Conservation (phyloP, 1,140 invertebrate species). For the Triops longicaudatus region DNA sequence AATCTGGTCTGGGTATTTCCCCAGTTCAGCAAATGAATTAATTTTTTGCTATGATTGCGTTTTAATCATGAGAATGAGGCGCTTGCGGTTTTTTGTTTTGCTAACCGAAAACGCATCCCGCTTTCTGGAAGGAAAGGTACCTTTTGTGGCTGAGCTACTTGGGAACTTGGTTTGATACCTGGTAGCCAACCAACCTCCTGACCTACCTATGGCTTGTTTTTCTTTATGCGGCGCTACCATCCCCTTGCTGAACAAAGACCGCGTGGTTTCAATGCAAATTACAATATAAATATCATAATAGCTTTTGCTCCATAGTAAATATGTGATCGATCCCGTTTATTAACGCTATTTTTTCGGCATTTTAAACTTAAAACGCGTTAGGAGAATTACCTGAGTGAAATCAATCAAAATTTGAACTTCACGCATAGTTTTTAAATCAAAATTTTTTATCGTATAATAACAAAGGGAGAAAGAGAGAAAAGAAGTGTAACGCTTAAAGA, state of each 20-base stretch:
- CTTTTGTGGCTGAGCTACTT: neutral
- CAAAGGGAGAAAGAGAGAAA: conserved; percentile 11
- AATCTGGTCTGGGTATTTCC: neutral
- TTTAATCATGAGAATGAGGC: neutral
- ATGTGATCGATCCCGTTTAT: no score
- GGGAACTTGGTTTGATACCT: neutral
- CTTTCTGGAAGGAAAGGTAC: neutral
- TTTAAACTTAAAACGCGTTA: no score
- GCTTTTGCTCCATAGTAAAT: no score
- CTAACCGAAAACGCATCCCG: neutral
- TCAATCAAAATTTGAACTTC: no score
- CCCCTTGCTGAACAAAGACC: neutral
- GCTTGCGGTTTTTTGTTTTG: neutral
- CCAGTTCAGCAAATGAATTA: neutral
- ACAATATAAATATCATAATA: no score
- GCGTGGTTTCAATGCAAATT: no score
- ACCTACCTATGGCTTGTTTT: conserved; percentile 9
- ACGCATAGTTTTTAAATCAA: neutral
- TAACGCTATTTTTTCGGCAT: no score
- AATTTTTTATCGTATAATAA: conserved; percentile 7
- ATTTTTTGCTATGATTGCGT: neutral
- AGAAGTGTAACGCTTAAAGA: conserved; percentile 19
- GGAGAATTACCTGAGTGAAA: no score
- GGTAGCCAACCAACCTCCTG: conserved; percentile 10
- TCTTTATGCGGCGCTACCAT: neutral